phyloP scores from a whole-genome alignment of 2,113 vertebrate species.

The Gallinago undulata region DNA sequence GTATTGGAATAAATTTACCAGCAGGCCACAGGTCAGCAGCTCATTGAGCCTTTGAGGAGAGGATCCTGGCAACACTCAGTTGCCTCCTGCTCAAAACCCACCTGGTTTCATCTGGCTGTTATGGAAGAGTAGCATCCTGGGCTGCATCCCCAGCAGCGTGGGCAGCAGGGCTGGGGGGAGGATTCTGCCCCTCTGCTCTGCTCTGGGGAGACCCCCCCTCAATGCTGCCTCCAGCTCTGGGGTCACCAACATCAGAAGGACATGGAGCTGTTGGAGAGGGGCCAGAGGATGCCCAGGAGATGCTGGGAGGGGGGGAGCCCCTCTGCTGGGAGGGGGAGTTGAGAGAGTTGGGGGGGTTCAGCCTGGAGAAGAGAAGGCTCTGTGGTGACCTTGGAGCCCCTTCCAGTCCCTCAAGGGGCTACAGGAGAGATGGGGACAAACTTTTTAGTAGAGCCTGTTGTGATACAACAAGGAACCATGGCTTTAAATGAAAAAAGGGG shows the following conservation, averaged over 20 bases:
- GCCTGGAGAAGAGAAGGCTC: not conserved
- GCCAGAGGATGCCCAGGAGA: not conserved
- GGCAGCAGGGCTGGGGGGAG: not conserved
- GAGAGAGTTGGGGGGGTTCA: too few relatives aligned
- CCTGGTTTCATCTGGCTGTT: not conserved
- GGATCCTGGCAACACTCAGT: not conserved
- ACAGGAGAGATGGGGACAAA: not conserved
- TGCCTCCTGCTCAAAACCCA: not conserved
- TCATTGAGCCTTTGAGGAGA: not conserved
- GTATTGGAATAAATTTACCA: not conserved
- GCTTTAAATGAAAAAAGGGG: not conserved
- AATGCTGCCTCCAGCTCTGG: not conserved
- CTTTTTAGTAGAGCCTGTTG: not conserved
- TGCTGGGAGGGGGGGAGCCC: not conserved
- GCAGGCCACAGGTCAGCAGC: not conserved
- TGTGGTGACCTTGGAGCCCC: not conserved
- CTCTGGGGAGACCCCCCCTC: not conserved
- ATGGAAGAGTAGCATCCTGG: not conserved
- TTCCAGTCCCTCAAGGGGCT: too few relatives aligned
- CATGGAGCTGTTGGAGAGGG: not conserved
- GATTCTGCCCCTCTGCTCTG: not conserved
- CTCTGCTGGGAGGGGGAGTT: not conserved
- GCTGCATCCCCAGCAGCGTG: not conserved
- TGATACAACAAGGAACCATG: not conserved
- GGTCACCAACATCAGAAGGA: not conserved